A percentile compares a stretch with the other conserved stretches of the same genome.
These are phyloP conservation scores for Drosophila affinis DNA, from an alignment of 2,888 invertebrate species.

Conservation along the genomic window DNA sequence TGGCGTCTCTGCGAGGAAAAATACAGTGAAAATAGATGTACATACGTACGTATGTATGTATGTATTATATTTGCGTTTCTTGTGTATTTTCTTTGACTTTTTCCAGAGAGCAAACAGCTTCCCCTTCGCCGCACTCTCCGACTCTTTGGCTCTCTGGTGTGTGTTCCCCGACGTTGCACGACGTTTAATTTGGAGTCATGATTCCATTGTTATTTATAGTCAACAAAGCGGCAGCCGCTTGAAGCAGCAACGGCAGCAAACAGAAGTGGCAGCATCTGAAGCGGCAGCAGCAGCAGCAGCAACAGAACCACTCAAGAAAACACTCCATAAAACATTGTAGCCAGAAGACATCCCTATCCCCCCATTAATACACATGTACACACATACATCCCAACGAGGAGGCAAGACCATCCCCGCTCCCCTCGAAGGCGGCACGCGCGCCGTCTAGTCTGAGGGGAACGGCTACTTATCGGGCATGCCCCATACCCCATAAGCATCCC, in stretches of 20 bases:
- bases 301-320: slow-evolving; percentile 66
- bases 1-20: background rate
- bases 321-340: slow-evolving; percentile 75
- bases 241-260: slow-evolving; percentile 20
- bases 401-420: slow-evolving; percentile 22
- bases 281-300: slow-evolving; percentile 27
- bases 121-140: background rate
- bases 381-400: slow-evolving; percentile 23
- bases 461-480: slow-evolving; percentile 56
- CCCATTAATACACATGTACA: background rate
- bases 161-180: slow-evolving; percentile 44
- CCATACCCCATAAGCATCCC: slow-evolving; percentile 8
- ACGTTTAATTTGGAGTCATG: slow-evolving; percentile 78
- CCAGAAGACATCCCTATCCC: slow-evolving; percentile 2
- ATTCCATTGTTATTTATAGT: slow-evolving; percentile 79
- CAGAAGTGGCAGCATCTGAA: slow-evolving; percentile 3
- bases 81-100: slow-evolving; percentile 59
- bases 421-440: slow-evolving; percentile 18
- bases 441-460: slow-evolving; percentile 57
- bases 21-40: background rate
- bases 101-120: slow-evolving; percentile 47
- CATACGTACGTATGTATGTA: background rate
- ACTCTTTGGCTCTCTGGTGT: background rate
- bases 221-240: slow-evolving; percentile 65
- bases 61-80: slow-evolving; percentile 59